Conservation (phyloP, 2,888 invertebrate genomes). For the Caenorhabditis sp. region DNA sequence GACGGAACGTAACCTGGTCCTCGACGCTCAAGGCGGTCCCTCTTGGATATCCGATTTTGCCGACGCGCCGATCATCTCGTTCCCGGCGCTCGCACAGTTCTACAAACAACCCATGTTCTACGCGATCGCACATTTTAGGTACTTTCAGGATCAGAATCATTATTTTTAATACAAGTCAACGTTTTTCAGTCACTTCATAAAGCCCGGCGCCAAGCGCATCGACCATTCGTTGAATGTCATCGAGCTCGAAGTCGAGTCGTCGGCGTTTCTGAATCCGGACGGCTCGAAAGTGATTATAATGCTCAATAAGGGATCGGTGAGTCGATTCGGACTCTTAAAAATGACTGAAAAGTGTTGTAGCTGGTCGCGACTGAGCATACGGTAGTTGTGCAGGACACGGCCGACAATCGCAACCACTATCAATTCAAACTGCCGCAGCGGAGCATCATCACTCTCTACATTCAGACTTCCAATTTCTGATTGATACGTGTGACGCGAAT, state of each 20-base stretch:
- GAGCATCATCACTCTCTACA: conserved; percentile 47
- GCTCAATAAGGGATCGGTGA: conserved; percentile 33
- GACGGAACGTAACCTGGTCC: conserved; percentile 90
- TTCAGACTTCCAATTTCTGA: conserved; percentile 24
- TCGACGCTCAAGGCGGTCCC: conserved; percentile 81
- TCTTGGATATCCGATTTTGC: conserved; percentile 86
- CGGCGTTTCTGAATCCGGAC: conserved; percentile 54
- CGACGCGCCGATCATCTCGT: conserved; percentile 87
- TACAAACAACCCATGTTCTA: conserved; percentile 92
- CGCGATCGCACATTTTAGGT: conserved; percentile 79
- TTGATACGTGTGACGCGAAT: too few relatives aligned
- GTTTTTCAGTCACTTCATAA: conserved; percentile 60
- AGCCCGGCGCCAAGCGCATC: conserved; percentile 57
- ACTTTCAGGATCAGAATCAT: too few relatives aligned
- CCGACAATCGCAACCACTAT: conserved; percentile 44
- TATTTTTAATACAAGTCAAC: conserved; percentile 7
- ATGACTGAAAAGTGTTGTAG: conserved; percentile 2
- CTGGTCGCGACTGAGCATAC: conserved; percentile 37
- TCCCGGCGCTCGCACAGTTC: conserved; percentile 84
- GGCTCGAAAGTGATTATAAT: conserved; percentile 50
- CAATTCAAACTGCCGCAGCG: conserved; percentile 38
- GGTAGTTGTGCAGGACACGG: conserved; percentile 41
- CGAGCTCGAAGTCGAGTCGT: conserved; percentile 38
- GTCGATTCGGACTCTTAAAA: background rate
- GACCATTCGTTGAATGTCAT: conserved; percentile 44